phyloP scores from a whole-genome alignment of 2,113 vertebrate species.

The Motacilla tschutschensis region DNA sequence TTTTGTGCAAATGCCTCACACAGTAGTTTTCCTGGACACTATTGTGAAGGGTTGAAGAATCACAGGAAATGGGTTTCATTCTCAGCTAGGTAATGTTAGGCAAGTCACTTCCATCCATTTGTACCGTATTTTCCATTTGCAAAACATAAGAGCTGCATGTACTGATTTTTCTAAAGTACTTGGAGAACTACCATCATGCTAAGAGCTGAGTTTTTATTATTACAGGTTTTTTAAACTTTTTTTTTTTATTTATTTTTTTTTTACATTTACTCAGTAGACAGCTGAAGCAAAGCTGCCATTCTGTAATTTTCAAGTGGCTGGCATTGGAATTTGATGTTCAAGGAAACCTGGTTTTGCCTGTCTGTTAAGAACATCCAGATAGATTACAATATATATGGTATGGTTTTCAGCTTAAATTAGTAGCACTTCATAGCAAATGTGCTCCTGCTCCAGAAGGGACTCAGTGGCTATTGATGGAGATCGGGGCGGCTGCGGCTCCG shows the following conservation, averaged over 20 bases:
- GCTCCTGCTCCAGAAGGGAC: neutral
- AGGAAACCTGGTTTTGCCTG: neutral
- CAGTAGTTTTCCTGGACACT: neutral
- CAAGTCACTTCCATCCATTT: neutral
- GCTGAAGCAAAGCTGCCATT: neutral
- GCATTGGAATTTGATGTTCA: neutral
- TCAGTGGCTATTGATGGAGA: neutral
- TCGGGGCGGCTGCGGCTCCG: neutral
- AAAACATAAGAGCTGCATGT: neutral
- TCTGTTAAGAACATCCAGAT: neutral
- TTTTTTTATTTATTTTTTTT: neutral
- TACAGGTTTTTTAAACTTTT: neutral
- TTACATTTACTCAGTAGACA: neutral
- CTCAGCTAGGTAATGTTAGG: neutral
- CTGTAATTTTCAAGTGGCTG: neutral
- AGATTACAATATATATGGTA: accelerated
- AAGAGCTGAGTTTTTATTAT: neutral
- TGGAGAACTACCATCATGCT: neutral
- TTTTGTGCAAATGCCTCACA: neutral
- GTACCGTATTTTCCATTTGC: neutral
- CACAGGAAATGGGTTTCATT: neutral
- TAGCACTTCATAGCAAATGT: neutral
- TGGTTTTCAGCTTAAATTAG: neutral
- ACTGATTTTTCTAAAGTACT: neutral
- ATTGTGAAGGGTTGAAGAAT: neutral